Base-by-base conservation (phyloP, 2,113 vertebrate species). In the Carollia perspicillata region DNA sequence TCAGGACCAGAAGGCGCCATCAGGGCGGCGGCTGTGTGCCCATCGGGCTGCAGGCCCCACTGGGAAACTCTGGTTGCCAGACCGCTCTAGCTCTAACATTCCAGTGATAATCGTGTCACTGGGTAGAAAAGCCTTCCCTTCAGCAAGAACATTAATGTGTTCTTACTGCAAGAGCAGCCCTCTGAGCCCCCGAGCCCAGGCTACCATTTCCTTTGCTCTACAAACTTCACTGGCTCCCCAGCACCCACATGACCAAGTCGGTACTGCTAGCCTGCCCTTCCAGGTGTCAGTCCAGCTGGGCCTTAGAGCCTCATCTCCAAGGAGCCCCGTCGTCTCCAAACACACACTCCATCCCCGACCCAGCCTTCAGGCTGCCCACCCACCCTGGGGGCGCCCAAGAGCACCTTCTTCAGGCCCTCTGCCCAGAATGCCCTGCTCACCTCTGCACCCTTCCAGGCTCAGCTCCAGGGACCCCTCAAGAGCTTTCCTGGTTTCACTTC, bases 371-470 rank as follows among this genome's bases (percentile, higher is more conserved):
- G 28, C 84, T 20, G 22, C 84, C n/a, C 6, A 0, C 23, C 13
- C 12, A 5, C 1, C 35, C 6, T 0, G 0, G 60, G 9, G 42
- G 6, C 9, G 11, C 72, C 30, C n/a, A 10, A 14, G 53, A 23
- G 3, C 17, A 7, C 28, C 14, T 51, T 18, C 88, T 69, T 33
- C 53, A 26, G 35, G 40, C 6, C 11, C 80, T 84, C 33, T 0
- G 11, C 66, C 65, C 35, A 20, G 37, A 18, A 60, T 12, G 49
- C n/a, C 40, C 18, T 53, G 69, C 83, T 60, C 35, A 14, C 6
- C 20, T 16, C 72, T 17, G 53, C 6, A 2, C 26, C 28, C 77
- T 89, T 78, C 74, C 2, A 28, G n/a, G 20, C 55, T 68, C 60
- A 1, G 58, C 77, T 58, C 71, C 10, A 13, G 3, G 0, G 8